A percentile compares a stretch with the other conserved stretches of the same genome.
These are phyloP conservation scores for Anastrepha obliqua DNA, from an alignment of 1,140 invertebrate genomes.

Conservation along the genomic window DNA sequence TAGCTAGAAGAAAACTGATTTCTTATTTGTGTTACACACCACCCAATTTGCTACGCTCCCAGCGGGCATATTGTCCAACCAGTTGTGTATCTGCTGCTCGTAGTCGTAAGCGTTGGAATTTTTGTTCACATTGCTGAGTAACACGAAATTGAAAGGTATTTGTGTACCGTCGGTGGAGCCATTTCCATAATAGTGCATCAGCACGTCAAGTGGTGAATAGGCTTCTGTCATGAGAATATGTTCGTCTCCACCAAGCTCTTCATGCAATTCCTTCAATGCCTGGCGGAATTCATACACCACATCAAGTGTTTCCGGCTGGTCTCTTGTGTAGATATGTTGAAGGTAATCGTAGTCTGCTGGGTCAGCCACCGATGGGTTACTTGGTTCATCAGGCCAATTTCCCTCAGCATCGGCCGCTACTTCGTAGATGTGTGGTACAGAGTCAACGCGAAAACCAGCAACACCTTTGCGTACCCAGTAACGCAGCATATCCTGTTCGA, in stretches of 20 bases:
- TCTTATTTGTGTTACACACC: conserved; percentile 67
- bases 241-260: conserved; percentile 68
- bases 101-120: conserved; percentile 77
- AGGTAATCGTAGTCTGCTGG: conserved; percentile 77
- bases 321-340: conserved; percentile 79
- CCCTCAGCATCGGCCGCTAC: conserved; percentile 64
- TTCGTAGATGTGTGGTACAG: conserved; percentile 79
- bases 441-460: conserved; percentile 85
- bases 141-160: conserved; percentile 82
- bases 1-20: background rate
- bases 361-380: conserved; percentile 65
- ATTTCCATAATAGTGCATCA: conserved; percentile 80
- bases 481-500: conserved; percentile 78
- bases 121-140: conserved; percentile 76
- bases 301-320: conserved; percentile 77
- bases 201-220: conserved; percentile 78
- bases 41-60: conserved; percentile 79
- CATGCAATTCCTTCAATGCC: conserved; percentile 75
- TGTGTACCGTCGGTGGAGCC: conserved; percentile 76
- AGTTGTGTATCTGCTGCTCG: conserved; percentile 76
- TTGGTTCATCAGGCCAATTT: conserved; percentile 77
- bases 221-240: conserved; percentile 85
- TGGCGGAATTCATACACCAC: conserved; percentile 78
- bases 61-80: conserved; percentile 78
- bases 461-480: conserved; percentile 86